Percentiles rank a stretch among this genome's conserved stretches.
These are phyloP conservation scores for Myiotriccus ornatus DNA, from an alignment of 2,797 vertebrate genomes.

Conservation along the genomic window DNA sequence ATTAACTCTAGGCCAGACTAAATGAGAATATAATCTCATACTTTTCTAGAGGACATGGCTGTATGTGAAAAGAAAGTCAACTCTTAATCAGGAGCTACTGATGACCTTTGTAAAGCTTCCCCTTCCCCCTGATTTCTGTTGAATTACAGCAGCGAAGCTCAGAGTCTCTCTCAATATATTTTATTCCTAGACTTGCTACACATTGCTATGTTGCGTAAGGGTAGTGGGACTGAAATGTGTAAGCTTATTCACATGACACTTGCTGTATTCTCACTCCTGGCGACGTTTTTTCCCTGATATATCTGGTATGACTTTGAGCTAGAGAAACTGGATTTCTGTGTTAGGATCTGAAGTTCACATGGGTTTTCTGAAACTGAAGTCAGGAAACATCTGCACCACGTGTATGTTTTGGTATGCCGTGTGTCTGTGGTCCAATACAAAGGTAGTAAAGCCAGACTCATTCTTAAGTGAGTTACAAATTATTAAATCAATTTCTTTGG, in stretches of 20 bases:
- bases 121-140: not conserved
- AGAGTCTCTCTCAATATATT: not conserved
- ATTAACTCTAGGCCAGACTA: not conserved
- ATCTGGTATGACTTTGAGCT: not conserved
- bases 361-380: not conserved
- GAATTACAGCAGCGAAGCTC: not conserved
- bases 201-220: rapidly evolving
- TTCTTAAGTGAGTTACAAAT: not conserved
- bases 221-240: not conserved
- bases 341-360: not conserved
- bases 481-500: not conserved
- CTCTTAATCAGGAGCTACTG: not conserved
- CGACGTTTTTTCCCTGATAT: rapidly evolving
- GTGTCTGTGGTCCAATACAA: not conserved
- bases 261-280: not conserved
- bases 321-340: not conserved
- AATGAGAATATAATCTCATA: not conserved
- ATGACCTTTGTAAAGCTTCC: not conserved
- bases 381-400: rapidly evolving
- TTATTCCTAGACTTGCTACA: not conserved
- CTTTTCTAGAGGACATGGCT: not conserved
- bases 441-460: not conserved
- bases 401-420: not conserved
- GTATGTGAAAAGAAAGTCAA: not conserved
- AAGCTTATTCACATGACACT: not conserved